Evolutionary conservation across 2,113 vertebrate species (phyloP).

Genomic region (Toxotes chatareus): DNA sequence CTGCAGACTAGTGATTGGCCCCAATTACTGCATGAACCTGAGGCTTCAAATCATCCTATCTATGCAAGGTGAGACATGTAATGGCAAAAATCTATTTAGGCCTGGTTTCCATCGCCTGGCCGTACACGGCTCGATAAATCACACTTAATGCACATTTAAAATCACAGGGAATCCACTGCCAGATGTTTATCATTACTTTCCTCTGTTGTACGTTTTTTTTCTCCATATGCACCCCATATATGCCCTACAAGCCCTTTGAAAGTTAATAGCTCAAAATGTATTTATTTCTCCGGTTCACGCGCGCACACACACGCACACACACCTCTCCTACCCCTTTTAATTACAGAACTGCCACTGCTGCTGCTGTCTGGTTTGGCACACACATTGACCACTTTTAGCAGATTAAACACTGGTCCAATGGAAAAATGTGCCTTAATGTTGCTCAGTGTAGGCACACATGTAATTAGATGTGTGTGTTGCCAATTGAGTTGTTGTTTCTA

Average conservation of each 20-base stretch:
- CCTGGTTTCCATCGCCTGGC: conserved; percentile 58
- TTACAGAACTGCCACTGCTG: not conserved
- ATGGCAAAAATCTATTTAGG: conserved; percentile 77
- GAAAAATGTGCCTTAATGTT: conserved; percentile 3
- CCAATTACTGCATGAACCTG: conserved; percentile 79
- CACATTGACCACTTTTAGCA: not conserved
- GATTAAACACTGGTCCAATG: not conserved
- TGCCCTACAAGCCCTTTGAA: conserved; percentile 26
- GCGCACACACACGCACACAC: not conserved
- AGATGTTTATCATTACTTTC: conserved; percentile 62
- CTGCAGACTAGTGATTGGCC: conserved; percentile 77
- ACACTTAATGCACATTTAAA: conserved; percentile 67
- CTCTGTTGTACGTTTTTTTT: conserved; percentile 36
- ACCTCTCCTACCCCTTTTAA: conserved; percentile 10
- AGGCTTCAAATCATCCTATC: conserved; percentile 78
- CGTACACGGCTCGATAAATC: conserved; percentile 66
- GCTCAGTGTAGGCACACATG: not conserved
- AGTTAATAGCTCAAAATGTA: conserved; percentile 19
- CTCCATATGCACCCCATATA: conserved; percentile 17
- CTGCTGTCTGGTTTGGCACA: conserved; percentile 3
- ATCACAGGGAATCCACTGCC: conserved; percentile 56
- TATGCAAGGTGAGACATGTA: conserved; percentile 75
- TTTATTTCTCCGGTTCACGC: conserved; percentile 9
- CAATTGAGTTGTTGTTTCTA: conserved; percentile 8
- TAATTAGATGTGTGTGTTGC: not conserved